Evolutionary conservation across 2,888 invertebrate species (phyloP).

Genomic region (Coelinius sp.): DNA sequence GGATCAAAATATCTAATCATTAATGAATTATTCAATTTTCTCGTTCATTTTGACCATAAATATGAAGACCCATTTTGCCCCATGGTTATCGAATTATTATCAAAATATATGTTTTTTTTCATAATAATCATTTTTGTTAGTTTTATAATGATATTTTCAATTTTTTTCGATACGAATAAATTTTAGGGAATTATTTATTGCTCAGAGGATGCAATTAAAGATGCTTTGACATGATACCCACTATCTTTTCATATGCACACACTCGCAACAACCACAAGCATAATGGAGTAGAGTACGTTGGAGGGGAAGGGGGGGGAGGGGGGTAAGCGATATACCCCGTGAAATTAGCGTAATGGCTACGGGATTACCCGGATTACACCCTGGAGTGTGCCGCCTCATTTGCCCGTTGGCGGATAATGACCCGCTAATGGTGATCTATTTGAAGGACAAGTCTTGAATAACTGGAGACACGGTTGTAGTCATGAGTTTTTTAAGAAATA

Average conservation of each 20-base stretch:
- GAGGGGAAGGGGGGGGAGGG: background rate
- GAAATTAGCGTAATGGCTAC: conserved; percentile 47
- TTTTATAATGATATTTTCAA: too few species aligned
- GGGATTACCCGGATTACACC: conserved; percentile 45
- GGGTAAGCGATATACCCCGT: conserved; percentile 34
- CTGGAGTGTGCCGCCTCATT: conserved; percentile 43
- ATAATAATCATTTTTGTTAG: too few species aligned
- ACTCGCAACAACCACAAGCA: background rate
- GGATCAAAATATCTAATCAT: background rate
- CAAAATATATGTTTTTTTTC: too few species aligned
- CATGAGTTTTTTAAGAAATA: background rate
- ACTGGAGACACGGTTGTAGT: background rate
- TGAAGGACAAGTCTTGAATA: conserved; percentile 30
- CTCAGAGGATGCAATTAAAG: background rate
- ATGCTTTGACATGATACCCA: background rate
- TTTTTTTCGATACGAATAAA: too few species aligned
- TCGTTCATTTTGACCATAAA: background rate
- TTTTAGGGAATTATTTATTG: too few species aligned
- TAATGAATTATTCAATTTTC: background rate
- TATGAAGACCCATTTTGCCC: too few species aligned
- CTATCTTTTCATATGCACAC: background rate
- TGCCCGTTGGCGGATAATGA: conserved; percentile 44
- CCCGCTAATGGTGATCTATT: conserved; percentile 45
- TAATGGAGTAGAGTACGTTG: conserved; percentile 4
- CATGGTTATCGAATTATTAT: too few species aligned